Conservation (phyloP, 2,113 vertebrate genomes). For the Zonotrichia leucophrys region DNA sequence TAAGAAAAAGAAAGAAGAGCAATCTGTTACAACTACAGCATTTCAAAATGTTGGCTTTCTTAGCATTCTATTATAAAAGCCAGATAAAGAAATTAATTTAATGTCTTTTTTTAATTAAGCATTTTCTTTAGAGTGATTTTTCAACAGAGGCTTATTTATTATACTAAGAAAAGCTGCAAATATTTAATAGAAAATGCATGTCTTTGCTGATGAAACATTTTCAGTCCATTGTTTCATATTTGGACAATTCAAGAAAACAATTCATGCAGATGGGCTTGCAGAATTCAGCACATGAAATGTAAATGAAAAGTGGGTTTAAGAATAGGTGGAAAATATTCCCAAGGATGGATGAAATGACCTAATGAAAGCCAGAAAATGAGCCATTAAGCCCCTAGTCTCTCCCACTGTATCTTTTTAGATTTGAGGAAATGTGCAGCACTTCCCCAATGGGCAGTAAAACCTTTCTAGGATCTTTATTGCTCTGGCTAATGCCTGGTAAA, state of each 20-base stretch:
- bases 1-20: neutral
- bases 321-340: neutral
- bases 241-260: neutral
- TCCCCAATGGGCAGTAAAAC: neutral
- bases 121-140: neutral
- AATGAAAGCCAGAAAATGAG: neutral
- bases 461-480: neutral
- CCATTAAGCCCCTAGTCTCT: neutral
- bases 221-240: neutral
- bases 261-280: neutral
- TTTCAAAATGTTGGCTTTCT: neutral
- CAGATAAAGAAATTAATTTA: neutral
- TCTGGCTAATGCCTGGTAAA: neutral
- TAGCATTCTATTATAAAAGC: neutral
- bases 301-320: neutral
- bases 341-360: neutral
- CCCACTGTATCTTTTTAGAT: neutral
- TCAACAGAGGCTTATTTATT: neutral
- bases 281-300: neutral
- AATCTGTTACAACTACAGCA: neutral
- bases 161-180: neutral
- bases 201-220: neutral
- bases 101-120: neutral
- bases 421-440: neutral
- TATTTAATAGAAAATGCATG: neutral